phyloP scores from a whole-genome alignment of 2,888 invertebrate species.

The Gandaritis pyraliata region DNA sequence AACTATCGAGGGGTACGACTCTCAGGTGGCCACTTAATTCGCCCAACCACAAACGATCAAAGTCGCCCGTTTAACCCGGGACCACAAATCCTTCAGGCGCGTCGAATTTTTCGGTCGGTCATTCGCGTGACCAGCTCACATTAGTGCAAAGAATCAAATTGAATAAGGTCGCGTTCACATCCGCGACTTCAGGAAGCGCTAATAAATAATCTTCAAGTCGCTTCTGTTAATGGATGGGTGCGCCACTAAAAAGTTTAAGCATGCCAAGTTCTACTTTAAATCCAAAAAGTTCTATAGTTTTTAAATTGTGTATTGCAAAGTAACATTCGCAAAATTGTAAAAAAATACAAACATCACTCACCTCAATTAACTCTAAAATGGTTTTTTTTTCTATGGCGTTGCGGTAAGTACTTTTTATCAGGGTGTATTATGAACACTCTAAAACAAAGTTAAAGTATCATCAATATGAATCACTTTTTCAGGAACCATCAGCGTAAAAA shows the following conservation, averaged over 20 bases:
- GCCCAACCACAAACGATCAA: conserved; percentile 23
- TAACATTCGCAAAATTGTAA: too few species aligned
- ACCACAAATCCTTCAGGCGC: conserved; percentile 46
- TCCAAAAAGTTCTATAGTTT: too few species aligned
- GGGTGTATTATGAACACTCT: too few species aligned
- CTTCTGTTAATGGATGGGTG: conserved; percentile 44
- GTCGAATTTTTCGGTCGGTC: conserved; percentile 62
- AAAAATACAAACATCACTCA: too few species aligned
- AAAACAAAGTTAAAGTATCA: too few species aligned
- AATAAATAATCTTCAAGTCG: conserved; percentile 69
- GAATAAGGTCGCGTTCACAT: conserved; percentile 67
- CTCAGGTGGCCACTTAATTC: conserved; percentile 3
- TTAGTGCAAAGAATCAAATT: conserved; percentile 77
- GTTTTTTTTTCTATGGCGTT: too few species aligned
- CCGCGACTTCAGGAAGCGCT: conserved; percentile 63
- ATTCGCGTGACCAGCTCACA: conserved; percentile 73
- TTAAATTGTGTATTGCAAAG: too few species aligned
- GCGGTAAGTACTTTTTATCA: too few species aligned
- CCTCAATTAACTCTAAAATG: too few species aligned
- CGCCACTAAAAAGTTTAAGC: conserved; percentile 13
- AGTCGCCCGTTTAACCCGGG: conserved; percentile 37
- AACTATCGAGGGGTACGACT: too few species aligned
- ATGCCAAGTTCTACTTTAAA: background rate
- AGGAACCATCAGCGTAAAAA: too few species aligned
- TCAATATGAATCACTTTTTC: too few species aligned